Percentiles rank a stretch among this genome's conserved stretches.
phyloP scores from a whole-genome alignment of 2,888 invertebrate genomes.

The Podabrus alpinus region DNA sequence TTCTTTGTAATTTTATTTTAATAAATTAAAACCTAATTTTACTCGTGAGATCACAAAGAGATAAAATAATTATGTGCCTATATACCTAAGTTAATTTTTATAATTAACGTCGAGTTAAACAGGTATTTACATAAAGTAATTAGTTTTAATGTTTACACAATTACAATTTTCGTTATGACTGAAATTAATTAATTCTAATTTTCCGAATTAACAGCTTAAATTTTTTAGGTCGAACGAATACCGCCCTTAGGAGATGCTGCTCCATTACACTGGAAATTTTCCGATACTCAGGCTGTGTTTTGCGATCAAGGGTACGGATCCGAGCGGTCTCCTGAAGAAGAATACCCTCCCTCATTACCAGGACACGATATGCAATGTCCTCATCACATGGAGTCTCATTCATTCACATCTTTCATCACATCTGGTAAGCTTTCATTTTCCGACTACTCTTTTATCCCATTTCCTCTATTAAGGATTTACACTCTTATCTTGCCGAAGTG shows the following conservation, averaged over 20 bases:
- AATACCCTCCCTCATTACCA: conserved; percentile 70
- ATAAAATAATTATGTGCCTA: not conserved
- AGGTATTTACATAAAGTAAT: not conserved
- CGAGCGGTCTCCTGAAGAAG: conserved; percentile 77
- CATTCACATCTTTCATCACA: conserved; percentile 70
- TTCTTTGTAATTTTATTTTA: not conserved
- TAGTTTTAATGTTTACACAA: not conserved
- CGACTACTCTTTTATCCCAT: too few relatives aligned
- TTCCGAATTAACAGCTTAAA: not conserved
- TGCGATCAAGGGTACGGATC: conserved; percentile 79
- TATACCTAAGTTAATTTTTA: not conserved
- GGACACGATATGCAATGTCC: conserved; percentile 60
- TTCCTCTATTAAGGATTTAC: not conserved
- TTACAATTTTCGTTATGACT: not conserved
- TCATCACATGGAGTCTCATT: conserved; percentile 64
- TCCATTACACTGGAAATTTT: conserved; percentile 55
- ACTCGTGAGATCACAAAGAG: not conserved
- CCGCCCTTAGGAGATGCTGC: conserved; percentile 54
- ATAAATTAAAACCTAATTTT: not conserved
- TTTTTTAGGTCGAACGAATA: conserved; percentile 55
- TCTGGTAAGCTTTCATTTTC: conserved; percentile 63
- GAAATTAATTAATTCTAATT: not conserved
- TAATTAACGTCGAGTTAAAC: not conserved
- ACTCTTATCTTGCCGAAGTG: not conserved
- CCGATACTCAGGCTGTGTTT: conserved; percentile 50